A percentile compares a stretch with the other conserved stretches of the same genome.
Conservation (phyloP, 35 echinoderm and acorn worm species). For the Apostichopus parvimensis region DNA sequence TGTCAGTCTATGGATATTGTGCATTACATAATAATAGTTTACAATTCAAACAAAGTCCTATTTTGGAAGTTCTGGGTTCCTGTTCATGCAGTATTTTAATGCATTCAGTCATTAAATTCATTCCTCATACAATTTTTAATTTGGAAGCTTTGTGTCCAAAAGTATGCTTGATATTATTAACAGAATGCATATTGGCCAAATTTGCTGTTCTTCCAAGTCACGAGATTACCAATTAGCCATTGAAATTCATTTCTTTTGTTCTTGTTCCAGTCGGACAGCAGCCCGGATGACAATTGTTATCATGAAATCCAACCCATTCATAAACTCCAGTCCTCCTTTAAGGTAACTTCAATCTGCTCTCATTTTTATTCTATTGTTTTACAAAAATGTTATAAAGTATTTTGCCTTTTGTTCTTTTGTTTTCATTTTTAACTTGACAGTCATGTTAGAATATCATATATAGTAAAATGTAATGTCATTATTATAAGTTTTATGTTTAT, state of each 20-base stretch:
- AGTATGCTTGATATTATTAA: not conserved
- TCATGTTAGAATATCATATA: not conserved
- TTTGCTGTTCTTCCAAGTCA: not conserved
- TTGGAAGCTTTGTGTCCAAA: not conserved
- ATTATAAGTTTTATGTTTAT: not conserved
- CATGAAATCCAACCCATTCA: not conserved
- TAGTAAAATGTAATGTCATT: not conserved
- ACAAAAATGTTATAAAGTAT: not conserved
- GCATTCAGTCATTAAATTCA: not conserved
- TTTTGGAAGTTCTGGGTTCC: too few species aligned
- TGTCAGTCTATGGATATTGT: too few species aligned
- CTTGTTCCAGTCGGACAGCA: not conserved
- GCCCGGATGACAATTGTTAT: not conserved
- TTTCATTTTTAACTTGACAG: not conserved
- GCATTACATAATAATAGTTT: too few species aligned
- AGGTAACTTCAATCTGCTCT: not conserved
- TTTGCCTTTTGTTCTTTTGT: not conserved
- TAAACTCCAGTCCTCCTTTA: not conserved
- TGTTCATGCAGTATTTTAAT: not conserved
- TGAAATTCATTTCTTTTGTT: not conserved
- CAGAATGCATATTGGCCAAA: not conserved
- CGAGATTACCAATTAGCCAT: not conserved
- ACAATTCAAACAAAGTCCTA: too few species aligned
- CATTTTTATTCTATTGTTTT: not conserved
- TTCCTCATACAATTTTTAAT: not conserved